phyloP scores from a whole-genome alignment of 2,888 invertebrate species.

The Pseudococcus jackbeardsleyi region DNA sequence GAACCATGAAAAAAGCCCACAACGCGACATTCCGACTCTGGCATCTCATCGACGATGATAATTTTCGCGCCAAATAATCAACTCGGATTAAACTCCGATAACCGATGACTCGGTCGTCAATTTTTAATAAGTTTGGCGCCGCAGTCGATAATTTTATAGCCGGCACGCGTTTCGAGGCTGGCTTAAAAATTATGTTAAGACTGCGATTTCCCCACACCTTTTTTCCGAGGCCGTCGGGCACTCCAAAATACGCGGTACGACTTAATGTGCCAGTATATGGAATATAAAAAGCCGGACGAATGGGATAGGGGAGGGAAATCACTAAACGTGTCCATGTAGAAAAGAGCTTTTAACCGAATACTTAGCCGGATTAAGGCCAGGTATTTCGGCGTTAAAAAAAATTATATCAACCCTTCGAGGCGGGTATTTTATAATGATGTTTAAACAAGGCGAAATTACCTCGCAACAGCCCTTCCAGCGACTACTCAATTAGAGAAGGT shows the following conservation, averaged over 20 bases:
- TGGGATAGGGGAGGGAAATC: not conserved
- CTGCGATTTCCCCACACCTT: not conserved
- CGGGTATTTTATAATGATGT: conserved; percentile 33
- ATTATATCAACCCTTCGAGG: conserved; percentile 11
- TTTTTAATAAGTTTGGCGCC: conserved; percentile 48
- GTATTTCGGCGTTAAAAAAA: conserved; percentile 36
- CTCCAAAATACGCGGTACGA: too few relatives aligned
- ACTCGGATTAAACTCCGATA: conserved; percentile 27
- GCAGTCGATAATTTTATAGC: conserved; percentile 46
- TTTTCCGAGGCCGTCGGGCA: too few relatives aligned
- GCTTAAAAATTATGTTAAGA: not conserved
- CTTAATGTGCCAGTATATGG: too few relatives aligned
- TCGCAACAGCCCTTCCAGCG: not conserved
- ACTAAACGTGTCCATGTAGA: not conserved
- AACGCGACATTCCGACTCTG: not conserved
- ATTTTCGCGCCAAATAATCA: conserved; percentile 4
- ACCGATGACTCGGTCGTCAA: not conserved
- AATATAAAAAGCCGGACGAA: too few relatives aligned
- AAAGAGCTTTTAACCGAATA: conserved; percentile 35
- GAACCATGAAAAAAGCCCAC: too few relatives aligned
- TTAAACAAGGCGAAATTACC: conserved; percentile 46
- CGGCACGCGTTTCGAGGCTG: not conserved
- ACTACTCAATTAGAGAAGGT: conserved; percentile 43
- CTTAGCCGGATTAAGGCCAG: conserved; percentile 5
- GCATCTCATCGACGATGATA: not conserved